phyloP scores from a whole-genome alignment of 2,113 vertebrate genomes.

The Lycocorax pyrrhopterus region DNA sequence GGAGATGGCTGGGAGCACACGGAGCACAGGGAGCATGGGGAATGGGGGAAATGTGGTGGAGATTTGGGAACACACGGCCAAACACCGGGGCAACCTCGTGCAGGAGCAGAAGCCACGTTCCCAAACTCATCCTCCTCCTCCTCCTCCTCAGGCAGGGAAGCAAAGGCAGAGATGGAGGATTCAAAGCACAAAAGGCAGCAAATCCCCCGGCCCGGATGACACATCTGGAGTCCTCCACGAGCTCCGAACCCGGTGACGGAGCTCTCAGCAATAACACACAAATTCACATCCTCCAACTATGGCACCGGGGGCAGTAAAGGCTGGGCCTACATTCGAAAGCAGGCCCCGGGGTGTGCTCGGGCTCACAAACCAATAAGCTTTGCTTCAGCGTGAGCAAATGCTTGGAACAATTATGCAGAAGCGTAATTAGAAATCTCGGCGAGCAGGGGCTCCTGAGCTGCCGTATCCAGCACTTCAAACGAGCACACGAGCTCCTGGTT shows the following conservation, averaged over 20 bases:
- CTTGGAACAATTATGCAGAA: constrained; percentile 36
- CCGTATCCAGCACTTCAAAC: neutral
- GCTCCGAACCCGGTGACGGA: neutral
- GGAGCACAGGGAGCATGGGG: neutral
- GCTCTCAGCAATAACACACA: constrained; percentile 28
- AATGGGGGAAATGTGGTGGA: fast-evolving
- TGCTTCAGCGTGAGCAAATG: neutral
- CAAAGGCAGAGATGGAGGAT: neutral
- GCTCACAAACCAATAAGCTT: constrained; percentile 55
- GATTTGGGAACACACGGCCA: fast-evolving
- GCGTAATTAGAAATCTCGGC: constrained; percentile 24
- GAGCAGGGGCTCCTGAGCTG: constrained; percentile 38
- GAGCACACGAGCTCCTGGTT: neutral
- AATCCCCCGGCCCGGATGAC: neutral
- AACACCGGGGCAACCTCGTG: fast-evolving
- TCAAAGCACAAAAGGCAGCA: neutral
- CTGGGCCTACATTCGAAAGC: constrained; percentile 51
- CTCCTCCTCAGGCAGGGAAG: neutral
- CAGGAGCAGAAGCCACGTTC: fast-evolving
- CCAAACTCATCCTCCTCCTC: neutral
- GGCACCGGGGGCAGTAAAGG: constrained; percentile 42
- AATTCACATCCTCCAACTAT: constrained; percentile 15
- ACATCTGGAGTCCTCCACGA: constrained; percentile 33
- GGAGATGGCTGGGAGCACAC: neutral
- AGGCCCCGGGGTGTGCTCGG: constrained; percentile 52